Conservation (phyloP, 2,113 vertebrate species). For the Ursus arctos region DNA sequence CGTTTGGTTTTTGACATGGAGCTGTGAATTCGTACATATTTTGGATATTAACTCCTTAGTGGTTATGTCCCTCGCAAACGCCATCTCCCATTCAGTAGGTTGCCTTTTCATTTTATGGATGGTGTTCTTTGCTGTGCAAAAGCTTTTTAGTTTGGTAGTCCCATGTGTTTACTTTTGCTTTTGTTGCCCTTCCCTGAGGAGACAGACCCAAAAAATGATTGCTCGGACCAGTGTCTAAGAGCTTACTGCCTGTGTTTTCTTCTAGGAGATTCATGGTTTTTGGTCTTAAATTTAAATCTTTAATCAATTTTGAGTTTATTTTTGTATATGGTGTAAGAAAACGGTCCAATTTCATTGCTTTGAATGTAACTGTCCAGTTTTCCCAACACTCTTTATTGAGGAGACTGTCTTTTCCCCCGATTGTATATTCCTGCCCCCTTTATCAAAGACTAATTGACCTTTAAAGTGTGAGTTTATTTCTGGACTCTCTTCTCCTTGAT, state of each 20-base stretch:
- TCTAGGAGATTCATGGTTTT: not conserved
- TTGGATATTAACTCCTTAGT: not conserved
- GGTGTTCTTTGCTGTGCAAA: not conserved
- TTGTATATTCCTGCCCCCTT: not conserved
- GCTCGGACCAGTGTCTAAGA: not conserved
- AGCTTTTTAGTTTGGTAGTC: not conserved
- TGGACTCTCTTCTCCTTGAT: not conserved
- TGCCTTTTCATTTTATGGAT: not conserved
- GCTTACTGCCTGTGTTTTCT: not conserved
- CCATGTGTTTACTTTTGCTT: not conserved
- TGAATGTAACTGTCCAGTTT: not conserved
- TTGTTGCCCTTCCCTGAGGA: not conserved
- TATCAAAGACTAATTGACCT: not conserved
- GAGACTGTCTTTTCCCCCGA: not conserved
- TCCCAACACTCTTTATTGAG: not conserved
- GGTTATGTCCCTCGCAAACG: not conserved
- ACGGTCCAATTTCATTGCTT: not conserved
- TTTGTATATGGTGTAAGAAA: not conserved
- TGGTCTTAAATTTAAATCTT: not conserved
- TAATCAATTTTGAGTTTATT: not conserved
- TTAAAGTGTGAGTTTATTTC: not conserved
- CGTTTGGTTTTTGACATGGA: not conserved
- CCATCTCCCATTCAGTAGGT: not conserved
- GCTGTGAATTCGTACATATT: not conserved
- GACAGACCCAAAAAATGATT: not conserved